A percentile compares a stretch with the other conserved stretches of the same genome.
phyloP scores from a whole-genome alignment of 2,888 invertebrate genomes.

The Drosophila anomelani region DNA sequence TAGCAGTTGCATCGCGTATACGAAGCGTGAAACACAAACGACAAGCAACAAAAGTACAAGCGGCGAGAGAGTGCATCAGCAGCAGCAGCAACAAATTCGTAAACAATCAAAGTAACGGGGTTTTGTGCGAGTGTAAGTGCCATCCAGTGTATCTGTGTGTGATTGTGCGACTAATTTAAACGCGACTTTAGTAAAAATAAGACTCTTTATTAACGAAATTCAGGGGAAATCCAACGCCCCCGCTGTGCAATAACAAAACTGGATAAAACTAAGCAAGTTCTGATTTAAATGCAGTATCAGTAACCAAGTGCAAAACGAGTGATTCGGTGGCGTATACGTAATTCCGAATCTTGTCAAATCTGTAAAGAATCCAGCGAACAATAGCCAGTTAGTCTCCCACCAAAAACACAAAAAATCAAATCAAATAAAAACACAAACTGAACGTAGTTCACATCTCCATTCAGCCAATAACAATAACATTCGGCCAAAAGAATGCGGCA shows the following conservation, averaged over 20 bases:
- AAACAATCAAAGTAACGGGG: slow-evolving; percentile 73
- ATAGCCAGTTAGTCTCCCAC: slow-evolving; percentile 27
- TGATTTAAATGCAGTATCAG: slow-evolving; percentile 18
- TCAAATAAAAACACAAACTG: slow-evolving; percentile 8
- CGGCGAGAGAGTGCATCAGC: slow-evolving; percentile 13
- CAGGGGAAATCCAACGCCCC: slow-evolving; percentile 38
- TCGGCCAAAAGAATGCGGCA: slow-evolving; percentile 34
- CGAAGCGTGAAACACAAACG: slow-evolving; percentile 68
- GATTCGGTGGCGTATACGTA: slow-evolving; percentile 33
- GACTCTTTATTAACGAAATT: slow-evolving; percentile 31
- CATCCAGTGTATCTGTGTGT: slow-evolving; percentile 23
- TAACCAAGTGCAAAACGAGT: slow-evolving; percentile 42
- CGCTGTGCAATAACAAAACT: slow-evolving; percentile 33
- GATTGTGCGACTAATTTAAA: slow-evolving; percentile 53
- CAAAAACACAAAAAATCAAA: slow-evolving; percentile 16
- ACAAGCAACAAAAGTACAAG: slow-evolving; percentile 19
- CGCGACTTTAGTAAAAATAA: slow-evolving; percentile 40
- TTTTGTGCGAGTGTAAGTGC: slow-evolving; percentile 62
- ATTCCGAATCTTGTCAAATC: slow-evolving; percentile 22
- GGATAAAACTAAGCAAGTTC: slow-evolving; percentile 54
- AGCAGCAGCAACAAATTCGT: slow-evolving; percentile 48
- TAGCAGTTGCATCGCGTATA: slow-evolving; percentile 66
- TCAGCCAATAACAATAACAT: slow-evolving; percentile 29
- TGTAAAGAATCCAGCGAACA: slow-evolving; percentile 21
- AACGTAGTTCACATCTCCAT: slow-evolving; percentile 12